Conservation (phyloP, 1,140 invertebrate genomes). For the Eubasilissa regina region DNA sequence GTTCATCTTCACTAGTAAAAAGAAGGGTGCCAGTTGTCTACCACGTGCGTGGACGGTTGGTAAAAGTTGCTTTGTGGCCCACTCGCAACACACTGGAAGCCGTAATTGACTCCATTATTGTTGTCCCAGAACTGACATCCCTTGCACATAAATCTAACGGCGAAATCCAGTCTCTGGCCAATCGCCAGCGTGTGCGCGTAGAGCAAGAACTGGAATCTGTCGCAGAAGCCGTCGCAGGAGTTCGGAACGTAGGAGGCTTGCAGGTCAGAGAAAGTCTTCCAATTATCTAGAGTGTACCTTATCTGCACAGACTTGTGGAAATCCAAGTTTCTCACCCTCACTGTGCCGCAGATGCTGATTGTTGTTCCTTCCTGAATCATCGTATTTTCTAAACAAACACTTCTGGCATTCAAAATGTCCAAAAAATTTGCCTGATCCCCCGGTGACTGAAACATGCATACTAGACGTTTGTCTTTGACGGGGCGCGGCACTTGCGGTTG, state of each 20-base stretch:
- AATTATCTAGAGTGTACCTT: conserved; percentile 89
- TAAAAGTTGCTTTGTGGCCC: conserved; percentile 60
- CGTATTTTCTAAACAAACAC: conserved; percentile 90
- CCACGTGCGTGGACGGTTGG: conserved; percentile 62
- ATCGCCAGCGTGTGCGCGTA: conserved; percentile 81
- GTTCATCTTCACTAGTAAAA: conserved; percentile 66
- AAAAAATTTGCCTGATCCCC: conserved; percentile 83
- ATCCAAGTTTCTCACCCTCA: conserved; percentile 91
- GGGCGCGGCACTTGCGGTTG: conserved; percentile 64
- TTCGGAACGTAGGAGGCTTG: conserved; percentile 87
- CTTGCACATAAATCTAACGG: conserved; percentile 86
- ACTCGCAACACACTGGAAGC: conserved; percentile 84
- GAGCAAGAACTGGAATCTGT: conserved; percentile 87
- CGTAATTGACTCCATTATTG: conserved; percentile 88
- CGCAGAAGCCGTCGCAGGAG: conserved; percentile 94
- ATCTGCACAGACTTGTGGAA: conserved; percentile 93
- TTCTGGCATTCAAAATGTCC: conserved; percentile 80
- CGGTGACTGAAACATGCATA: conserved; percentile 89
- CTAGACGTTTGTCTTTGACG: conserved; percentile 72
- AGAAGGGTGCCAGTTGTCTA: conserved; percentile 69
- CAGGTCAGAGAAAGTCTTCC: conserved; percentile 88
- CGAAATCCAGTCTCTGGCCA: conserved; percentile 86
- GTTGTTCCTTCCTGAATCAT: conserved; percentile 79
- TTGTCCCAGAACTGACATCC: conserved; percentile 93
- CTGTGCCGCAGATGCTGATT: conserved; percentile 87